Evolutionary conservation across 2,888 invertebrate genomes (phyloP).

Genomic region (Hermodice carunculata): DNA sequence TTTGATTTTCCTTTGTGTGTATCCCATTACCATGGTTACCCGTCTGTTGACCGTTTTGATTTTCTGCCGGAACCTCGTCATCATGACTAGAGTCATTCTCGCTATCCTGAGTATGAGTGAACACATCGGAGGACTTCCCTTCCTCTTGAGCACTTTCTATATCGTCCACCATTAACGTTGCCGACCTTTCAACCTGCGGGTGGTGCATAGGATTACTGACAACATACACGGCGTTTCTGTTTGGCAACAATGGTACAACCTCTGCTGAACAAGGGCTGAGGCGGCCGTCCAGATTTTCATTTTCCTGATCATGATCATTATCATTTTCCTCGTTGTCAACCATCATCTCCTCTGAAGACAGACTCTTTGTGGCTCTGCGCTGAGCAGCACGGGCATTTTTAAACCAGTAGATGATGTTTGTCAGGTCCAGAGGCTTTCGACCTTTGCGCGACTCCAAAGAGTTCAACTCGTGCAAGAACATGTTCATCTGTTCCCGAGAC

Average conservation of each 20-base stretch:
- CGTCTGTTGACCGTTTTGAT: too few relatives aligned
- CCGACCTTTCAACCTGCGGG: too few relatives aligned
- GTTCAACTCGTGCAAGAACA: slow-evolving; percentile 94
- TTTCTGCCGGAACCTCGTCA: too few relatives aligned
- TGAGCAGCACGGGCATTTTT: slow-evolving; percentile 97
- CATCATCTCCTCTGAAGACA: slow-evolving; percentile 38
- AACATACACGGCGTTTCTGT: slow-evolving; percentile 66
- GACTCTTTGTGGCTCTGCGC: slow-evolving; percentile 83
- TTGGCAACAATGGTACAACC: slow-evolving; percentile 59
- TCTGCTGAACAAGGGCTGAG: slow-evolving; percentile 6
- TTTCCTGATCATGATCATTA: slow-evolving; percentile 31
- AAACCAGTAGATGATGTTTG: slow-evolving; percentile 90
- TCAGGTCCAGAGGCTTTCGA: slow-evolving; percentile 92
- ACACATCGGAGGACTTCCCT: too few relatives aligned
- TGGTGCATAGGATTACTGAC: slow-evolving; percentile 47
- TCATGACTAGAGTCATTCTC: too few relatives aligned
- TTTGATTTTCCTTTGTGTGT: too few relatives aligned
- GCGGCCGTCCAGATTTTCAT: neutral
- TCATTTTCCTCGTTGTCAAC: slow-evolving; percentile 3
- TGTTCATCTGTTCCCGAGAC: slow-evolving; percentile 94
- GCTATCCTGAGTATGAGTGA: too few relatives aligned
- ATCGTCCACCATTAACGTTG: too few relatives aligned
- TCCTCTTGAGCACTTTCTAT: slow-evolving; percentile 25
- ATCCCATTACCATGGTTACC: too few relatives aligned
- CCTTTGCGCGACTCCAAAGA: slow-evolving; percentile 86